Base-by-base conservation (phyloP, 2,797 vertebrate genomes). In the Leucoraja ocellata region DNA sequence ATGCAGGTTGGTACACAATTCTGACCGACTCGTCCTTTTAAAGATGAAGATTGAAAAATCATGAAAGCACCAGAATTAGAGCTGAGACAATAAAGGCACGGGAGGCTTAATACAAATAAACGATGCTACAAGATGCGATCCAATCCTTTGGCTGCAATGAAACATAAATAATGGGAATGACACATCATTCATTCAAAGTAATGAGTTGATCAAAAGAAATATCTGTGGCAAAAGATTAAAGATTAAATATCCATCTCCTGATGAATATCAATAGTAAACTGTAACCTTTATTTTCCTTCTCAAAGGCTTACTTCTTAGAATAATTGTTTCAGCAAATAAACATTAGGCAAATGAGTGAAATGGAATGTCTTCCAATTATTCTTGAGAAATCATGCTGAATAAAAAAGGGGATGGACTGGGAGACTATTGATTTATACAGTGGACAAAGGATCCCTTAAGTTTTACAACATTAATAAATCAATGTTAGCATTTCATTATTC, bases 21-120 rank as follows among this genome's bases (percentile, higher is more conserved):
- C 97, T 97, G 97, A 97, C 97, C 97, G 97, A 97, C 98, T 98
- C 98, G 98, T 98, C 98, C 97, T 96, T 97, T 97, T 98, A 98
- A 98, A 97, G 97, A 96, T 97, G 96, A 96, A 96, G 95, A 96
- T 96, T 96, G 97, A 97, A 97, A 97, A 88, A 36, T 96, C 96
- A 96, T 97, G 96, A 97, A 97, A 97, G 97, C 97, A 97, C 97
- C 95, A 97, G 96, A 96, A 95, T 96, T 95, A 96, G 96, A 95
- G 95, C 96, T 97, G 95, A 96, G 96, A 97, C 96, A 97, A 96
- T 96, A 97, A 97, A 97, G 97, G 97, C 97, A 96, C 95, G 94
- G 96, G 96, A 96, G 96, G 97, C 98, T 97, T 98, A 98, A 97
- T 97, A 97, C 94, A 96, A 96, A 97, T 97, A 97, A 97, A 97